These are phyloP conservation scores for Thunnus maccoyii DNA, from an alignment of 2,113 vertebrate genomes.

Conservation along the genomic window DNA sequence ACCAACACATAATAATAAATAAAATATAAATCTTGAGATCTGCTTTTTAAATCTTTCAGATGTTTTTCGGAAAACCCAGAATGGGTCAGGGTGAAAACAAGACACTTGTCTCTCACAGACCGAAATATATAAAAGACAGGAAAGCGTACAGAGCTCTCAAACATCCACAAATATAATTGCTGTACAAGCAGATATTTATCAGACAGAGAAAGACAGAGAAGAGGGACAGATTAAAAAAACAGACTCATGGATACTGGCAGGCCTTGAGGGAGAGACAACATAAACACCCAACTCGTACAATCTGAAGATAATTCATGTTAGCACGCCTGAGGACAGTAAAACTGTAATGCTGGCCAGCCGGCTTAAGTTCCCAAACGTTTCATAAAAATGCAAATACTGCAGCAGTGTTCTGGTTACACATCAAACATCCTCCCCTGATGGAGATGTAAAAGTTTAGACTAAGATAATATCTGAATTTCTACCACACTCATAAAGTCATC, in stretches of 20 bases:
- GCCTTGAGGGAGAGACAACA: slow-evolving; percentile 28
- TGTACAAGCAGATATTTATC: slow-evolving; percentile 39
- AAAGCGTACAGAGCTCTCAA: slow-evolving; percentile 2
- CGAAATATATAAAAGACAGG: slow-evolving; percentile 15
- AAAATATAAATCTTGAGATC: slow-evolving; percentile 50
- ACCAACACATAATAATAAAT: slow-evolving; percentile 2
- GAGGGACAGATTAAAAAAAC: slow-evolving; percentile 16
- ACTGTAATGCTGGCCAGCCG: slow-evolving; percentile 32
- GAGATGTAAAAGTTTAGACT: slow-evolving; percentile 26
- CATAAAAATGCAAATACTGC: slow-evolving; percentile 58
- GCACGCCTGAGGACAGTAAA: slow-evolving; percentile 26
- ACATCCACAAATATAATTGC: slow-evolving; percentile 37
- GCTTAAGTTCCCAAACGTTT: slow-evolving; percentile 7
- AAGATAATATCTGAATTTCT: slow-evolving; percentile 32
- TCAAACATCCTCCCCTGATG: slow-evolving; percentile 7
- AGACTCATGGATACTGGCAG: slow-evolving; percentile 22
- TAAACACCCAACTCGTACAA: slow-evolving; percentile 41
- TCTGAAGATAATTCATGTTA: slow-evolving; percentile 46
- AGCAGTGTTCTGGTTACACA: slow-evolving; percentile 15
- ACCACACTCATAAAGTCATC: background rate
- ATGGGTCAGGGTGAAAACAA: slow-evolving; percentile 55
- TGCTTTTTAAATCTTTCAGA: slow-evolving; percentile 41
- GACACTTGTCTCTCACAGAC: slow-evolving; percentile 44
- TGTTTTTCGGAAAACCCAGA: slow-evolving; percentile 43
- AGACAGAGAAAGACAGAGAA: slow-evolving; percentile 22